phyloP scores from a whole-genome alignment of 2,113 vertebrate species.

The Psophia crepitans region DNA sequence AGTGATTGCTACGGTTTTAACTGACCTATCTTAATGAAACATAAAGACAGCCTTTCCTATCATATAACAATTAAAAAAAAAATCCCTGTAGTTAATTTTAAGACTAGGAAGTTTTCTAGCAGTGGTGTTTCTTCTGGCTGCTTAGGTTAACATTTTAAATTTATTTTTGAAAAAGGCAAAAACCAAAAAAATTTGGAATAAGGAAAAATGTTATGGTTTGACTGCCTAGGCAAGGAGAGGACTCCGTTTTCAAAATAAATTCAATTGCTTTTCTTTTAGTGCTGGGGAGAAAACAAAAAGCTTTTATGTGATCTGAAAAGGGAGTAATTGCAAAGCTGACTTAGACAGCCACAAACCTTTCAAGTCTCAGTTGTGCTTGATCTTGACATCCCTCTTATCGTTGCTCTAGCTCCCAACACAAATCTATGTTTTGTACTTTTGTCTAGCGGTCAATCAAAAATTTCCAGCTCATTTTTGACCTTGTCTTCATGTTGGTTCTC shows the following conservation, averaged over 20 bases:
- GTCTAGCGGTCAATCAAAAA: not conserved
- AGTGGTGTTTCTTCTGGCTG: not conserved
- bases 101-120: not conserved
- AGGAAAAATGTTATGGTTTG: not conserved
- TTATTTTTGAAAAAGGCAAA: not conserved
- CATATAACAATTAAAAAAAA: not conserved
- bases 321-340: constrained; percentile 18
- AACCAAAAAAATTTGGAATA: not conserved
- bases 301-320: not conserved
- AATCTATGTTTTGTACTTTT: not conserved
- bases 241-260: constrained; percentile 42
- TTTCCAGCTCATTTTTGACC: not conserved
- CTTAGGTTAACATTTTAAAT: not conserved
- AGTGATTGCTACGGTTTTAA: constrained; percentile 54
- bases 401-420: not conserved
- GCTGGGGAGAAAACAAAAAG: not conserved
- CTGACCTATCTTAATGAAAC: constrained; percentile 44
- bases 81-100: not conserved
- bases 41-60: constrained; percentile 24
- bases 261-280: not conserved
- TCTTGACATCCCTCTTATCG: not conserved
- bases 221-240: not conserved
- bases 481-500: not conserved
- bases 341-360: constrained; percentile 6
- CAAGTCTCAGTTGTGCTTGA: not conserved